These are phyloP conservation scores for Trilocha varians DNA, from an alignment of 2,888 invertebrate genomes.

Conservation along the genomic window DNA sequence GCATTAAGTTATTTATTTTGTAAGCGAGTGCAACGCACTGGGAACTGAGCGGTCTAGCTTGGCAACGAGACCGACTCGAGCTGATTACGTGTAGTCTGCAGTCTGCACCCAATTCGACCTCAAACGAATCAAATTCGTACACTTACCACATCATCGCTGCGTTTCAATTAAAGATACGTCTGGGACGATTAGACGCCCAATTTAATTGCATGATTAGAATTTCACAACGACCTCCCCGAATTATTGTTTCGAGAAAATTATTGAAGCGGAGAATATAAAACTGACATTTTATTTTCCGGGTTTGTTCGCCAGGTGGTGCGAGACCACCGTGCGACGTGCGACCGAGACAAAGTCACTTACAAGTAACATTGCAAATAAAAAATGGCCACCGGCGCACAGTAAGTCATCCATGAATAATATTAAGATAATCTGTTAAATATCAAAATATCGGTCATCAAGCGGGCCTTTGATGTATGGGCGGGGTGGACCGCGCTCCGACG, in stretches of 20 bases:
- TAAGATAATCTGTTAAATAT: conserved; percentile 61
- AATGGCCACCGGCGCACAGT: conserved; percentile 53
- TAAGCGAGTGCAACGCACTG: conserved; percentile 60
- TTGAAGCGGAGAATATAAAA: conserved; percentile 32
- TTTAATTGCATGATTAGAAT: conserved; percentile 25
- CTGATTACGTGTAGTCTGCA: conserved; percentile 29
- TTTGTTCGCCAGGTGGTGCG: conserved; percentile 38
- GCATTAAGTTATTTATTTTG: conserved; percentile 61
- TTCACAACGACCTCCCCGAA: conserved; percentile 15
- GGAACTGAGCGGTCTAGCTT: conserved; percentile 51
- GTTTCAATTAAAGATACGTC: conserved; percentile 30
- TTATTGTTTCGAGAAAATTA: conserved; percentile 14
- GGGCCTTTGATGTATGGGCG: conserved; percentile 53
- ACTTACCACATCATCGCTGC: conserved; percentile 40
- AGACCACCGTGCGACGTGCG: conserved; percentile 48
- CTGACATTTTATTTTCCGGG: conserved; percentile 59
- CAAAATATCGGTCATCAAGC: conserved; percentile 64
- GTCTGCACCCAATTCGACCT: conserved; percentile 41
- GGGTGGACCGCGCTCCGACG: conserved; percentile 8
- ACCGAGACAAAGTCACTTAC: conserved; percentile 63
- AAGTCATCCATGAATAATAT: conserved; percentile 62
- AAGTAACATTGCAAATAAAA: conserved; percentile 54
- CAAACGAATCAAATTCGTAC: conserved; percentile 39
- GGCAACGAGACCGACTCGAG: conserved; percentile 36
- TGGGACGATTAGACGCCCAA: conserved; percentile 29